Evolutionary conservation across 2,797 vertebrate species (phyloP), one percentile per base, ranked within the genome.

Genomic region (Kryptolebias ocellatus): DNA sequence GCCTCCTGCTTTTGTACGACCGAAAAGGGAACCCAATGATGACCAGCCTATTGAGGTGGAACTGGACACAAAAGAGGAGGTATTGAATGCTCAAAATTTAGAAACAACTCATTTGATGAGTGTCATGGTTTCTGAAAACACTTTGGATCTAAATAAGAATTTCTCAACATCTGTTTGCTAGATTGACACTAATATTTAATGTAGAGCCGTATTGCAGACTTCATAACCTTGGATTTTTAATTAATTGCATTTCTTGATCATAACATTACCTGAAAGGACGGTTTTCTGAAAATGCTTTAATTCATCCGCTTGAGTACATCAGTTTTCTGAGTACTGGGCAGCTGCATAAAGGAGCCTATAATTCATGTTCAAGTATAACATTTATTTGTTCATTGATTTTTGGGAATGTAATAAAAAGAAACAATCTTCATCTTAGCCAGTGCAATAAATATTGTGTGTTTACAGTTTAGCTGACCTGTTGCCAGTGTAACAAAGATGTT

Each of bases 1-100:
- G 0, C 96, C 96, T 0, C 97, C 96, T 0, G 94, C 97, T 4
- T 97, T 96, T 50, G 93, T 95, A 60, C 93, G 98, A 45, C 96
- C 98, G 53, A 96, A 95, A 60, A 90, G 96, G 65, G 94, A 96
- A 63, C 84, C 95, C 2, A 87, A 95, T 0, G 96, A 98, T 0
- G 96, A 97, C 46, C 94, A 97, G 58, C 92, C 95, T 0, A 60
- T 91, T 0, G 94, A 96, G 46, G 94, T 98, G 86, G 90, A 86
- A 74, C 90, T 98, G 88, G 90, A 92, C 12, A 92, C 94, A 66
- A 94, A 91, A 80, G 97, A 98, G 63, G 87, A 96, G 95, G 97
- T 95, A 83, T 47, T 51, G 37, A 57, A 18, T 24, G 2, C 34
- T 15, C 4, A 28, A 11, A n/a, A 24, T 24, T 27, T 28, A n/a